A percentile compares a stretch with the other conserved stretches of the same genome.
Evolutionary conservation across 2,888 invertebrate species (phyloP).

Genomic region (Temnothorax unifasciatus): DNA sequence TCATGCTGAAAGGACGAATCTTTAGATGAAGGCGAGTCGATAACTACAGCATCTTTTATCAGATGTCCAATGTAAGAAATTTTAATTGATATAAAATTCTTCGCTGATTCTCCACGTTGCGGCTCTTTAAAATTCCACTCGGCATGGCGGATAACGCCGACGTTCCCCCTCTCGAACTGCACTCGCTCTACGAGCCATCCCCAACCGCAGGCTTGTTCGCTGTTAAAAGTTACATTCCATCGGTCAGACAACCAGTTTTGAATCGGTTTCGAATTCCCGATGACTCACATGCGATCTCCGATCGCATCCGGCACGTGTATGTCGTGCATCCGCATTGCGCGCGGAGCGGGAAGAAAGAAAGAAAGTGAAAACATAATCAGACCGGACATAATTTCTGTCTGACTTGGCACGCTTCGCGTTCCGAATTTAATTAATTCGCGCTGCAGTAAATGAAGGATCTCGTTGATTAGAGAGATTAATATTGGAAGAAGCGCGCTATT

Average conservation of each 20-base stretch:
- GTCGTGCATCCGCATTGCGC: constrained; percentile 27
- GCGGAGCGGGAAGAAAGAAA: neutral
- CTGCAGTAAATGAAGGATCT: neutral
- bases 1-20: neutral
- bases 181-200: neutral
- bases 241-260: constrained; percentile 80
- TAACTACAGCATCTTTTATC: neutral
- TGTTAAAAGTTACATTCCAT: constrained; percentile 81
- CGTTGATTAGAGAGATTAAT: neutral
- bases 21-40: neutral
- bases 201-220: constrained; percentile 61
- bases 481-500: neutral
- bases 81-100: neutral
- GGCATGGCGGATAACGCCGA: neutral
- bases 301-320: constrained; percentile 38
- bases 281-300: constrained; percentile 70
- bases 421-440: neutral
- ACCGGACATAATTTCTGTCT: constrained; percentile 2
- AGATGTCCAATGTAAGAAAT: neutral
- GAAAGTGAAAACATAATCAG: constrained; percentile 6
- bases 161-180: neutral
- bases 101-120: neutral
- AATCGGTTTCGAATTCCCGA: constrained; percentile 79
- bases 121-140: neutral
- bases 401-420: neutral